Evolutionary conservation across 2,888 invertebrate species (phyloP).

Genomic region (Oxytorus armatus): DNA sequence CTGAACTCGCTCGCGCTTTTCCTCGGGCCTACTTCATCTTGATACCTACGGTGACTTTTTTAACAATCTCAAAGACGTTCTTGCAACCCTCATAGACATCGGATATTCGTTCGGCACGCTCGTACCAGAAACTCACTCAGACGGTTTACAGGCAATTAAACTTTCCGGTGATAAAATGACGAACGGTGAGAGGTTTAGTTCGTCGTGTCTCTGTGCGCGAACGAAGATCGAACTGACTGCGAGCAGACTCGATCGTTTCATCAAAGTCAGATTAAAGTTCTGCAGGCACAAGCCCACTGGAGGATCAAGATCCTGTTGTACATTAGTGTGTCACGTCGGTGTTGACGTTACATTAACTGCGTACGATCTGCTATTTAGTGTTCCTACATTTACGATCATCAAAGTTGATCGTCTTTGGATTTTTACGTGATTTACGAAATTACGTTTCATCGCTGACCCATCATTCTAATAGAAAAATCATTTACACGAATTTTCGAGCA

Average conservation of each 20-base stretch:
- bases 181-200: slow-evolving; percentile 40
- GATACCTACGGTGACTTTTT: slow-evolving; percentile 65
- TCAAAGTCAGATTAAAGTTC: slow-evolving; percentile 61
- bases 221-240: slow-evolving; percentile 51
- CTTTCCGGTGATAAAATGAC: slow-evolving; percentile 66
- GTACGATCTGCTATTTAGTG: neutral
- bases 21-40: slow-evolving; percentile 35
- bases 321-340: slow-evolving; percentile 36
- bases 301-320: neutral
- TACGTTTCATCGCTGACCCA: too few relatives aligned
- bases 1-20: slow-evolving; percentile 36
- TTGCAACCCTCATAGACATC: slow-evolving; percentile 26
- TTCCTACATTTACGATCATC: slow-evolving; percentile 14
- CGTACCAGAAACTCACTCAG: slow-evolving; percentile 44
- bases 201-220: slow-evolving; percentile 12
- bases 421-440: too few relatives aligned
- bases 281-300: slow-evolving; percentile 5
- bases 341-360: slow-evolving; percentile 33
- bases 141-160: slow-evolving; percentile 74
- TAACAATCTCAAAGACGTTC: slow-evolving; percentile 67
- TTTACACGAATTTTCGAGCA: too few relatives aligned
- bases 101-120: slow-evolving; percentile 3
- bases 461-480: neutral
- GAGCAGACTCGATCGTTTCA: slow-evolving; percentile 53
- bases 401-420: too few relatives aligned